Conservation (phyloP, 2,888 invertebrate species). For the Stenolophus ochropezus region DNA sequence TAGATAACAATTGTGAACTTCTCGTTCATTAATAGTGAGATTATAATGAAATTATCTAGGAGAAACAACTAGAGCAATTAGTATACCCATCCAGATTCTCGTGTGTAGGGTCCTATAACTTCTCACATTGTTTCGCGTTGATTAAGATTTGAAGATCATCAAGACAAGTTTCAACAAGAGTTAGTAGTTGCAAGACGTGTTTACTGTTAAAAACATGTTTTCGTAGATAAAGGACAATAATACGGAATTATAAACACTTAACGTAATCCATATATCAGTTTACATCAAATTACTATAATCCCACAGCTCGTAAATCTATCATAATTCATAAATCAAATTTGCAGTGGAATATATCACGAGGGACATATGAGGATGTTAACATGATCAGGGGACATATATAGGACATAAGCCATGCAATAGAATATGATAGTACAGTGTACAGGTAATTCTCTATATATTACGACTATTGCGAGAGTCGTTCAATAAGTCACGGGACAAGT, state of each 20-base stretch:
- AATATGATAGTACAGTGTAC: background rate
- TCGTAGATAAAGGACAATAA: background rate
- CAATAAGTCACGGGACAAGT: too few relatives aligned
- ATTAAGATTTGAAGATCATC: constrained; percentile 53
- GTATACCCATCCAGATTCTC: background rate
- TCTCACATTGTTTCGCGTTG: constrained; percentile 40
- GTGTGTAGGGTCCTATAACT: background rate
- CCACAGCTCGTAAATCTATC: constrained; percentile 35
- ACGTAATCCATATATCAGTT: constrained; percentile 17
- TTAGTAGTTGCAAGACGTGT: background rate
- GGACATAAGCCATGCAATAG: background rate
- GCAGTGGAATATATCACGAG: background rate
- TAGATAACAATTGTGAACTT: background rate
- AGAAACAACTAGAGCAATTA: background rate
- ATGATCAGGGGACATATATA: background rate
- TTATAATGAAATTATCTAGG: background rate
- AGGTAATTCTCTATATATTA: too few relatives aligned
- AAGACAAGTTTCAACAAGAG: background rate
- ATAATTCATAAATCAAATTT: constrained; percentile 45
- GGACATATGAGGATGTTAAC: background rate
- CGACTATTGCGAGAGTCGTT: too few relatives aligned
- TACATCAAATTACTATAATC: constrained; percentile 25
- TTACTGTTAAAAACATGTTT: background rate
- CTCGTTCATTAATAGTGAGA: background rate
- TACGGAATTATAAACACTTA: background rate